phyloP scores from a whole-genome alignment of 2,113 vertebrate genomes.

The Leptodactylus fuscus region DNA sequence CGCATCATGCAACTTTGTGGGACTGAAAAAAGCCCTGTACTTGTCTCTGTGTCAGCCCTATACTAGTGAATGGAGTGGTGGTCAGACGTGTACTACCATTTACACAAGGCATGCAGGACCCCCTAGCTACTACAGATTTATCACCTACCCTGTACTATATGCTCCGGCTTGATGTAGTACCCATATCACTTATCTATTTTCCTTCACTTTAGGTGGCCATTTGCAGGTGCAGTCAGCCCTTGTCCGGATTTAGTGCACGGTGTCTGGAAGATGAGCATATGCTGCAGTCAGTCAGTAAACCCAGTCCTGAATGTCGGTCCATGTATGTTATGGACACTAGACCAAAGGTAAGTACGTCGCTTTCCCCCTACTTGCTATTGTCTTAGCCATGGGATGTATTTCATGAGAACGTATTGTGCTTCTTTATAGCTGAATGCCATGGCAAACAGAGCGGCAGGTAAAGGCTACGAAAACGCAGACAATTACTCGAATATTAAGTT shows the following conservation, averaged over 20 bases:
- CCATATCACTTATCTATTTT: not conserved
- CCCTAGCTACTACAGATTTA: too few species aligned
- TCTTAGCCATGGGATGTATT: not conserved
- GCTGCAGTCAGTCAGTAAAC: constrained; percentile 95
- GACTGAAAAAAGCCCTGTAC: too few species aligned
- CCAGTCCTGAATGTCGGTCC: constrained; percentile 88
- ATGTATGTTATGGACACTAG: constrained; percentile 97
- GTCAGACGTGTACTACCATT: too few species aligned
- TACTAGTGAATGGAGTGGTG: too few species aligned
- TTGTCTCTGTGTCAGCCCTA: too few species aligned
- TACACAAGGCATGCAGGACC: too few species aligned
- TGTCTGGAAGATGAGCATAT: constrained; percentile 96
- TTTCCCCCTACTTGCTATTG: not conserved
- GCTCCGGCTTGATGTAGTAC: not conserved
- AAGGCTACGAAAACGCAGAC: constrained; percentile 99
- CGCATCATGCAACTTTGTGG: too few species aligned
- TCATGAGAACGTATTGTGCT: not conserved
- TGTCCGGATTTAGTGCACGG: constrained; percentile 96
- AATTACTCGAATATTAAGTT: constrained; percentile 99
- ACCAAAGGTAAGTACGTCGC: constrained; percentile 81
- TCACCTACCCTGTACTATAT: too few species aligned
- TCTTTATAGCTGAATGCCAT: constrained; percentile 89
- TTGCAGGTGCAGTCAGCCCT: constrained; percentile 96
- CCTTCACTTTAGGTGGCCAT: constrained; percentile 84
- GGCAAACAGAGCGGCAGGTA: constrained; percentile 96